phyloP scores from a whole-genome alignment of 1,140 invertebrate genomes.

The Ganaspis sp. region DNA sequence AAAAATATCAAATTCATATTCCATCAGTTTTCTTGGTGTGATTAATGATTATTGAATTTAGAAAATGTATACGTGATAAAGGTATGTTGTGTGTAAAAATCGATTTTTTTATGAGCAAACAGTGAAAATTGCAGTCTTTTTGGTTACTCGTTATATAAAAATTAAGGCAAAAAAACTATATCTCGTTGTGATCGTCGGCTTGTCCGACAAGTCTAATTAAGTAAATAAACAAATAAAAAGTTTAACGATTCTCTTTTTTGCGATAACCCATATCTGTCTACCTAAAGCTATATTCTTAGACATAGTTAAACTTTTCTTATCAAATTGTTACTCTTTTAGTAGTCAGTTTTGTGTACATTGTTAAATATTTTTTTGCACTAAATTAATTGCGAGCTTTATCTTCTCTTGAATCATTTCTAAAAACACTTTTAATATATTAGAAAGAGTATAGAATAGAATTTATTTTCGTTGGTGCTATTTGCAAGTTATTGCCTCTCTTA shows the following conservation, averaged over 20 bases:
- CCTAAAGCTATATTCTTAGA: conserved; percentile 32
- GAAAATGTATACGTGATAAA: conserved; percentile 25
- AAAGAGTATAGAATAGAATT: too few species aligned
- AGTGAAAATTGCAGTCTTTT: conserved; percentile 45
- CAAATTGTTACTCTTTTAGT: not conserved
- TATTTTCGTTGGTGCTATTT: too few species aligned
- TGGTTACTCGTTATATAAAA: conserved; percentile 63
- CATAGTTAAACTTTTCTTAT: conserved; percentile 40
- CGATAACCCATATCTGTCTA: not conserved
- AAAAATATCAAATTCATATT: conserved; percentile 13
- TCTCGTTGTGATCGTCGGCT: conserved; percentile 74
- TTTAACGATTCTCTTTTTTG: conserved; percentile 39
- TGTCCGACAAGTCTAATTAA: conserved; percentile 69
- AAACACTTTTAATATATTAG: too few species aligned
- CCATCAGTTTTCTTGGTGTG: conserved; percentile 3
- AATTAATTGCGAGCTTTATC: too few species aligned
- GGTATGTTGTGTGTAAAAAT: conserved; percentile 48
- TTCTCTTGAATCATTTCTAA: too few species aligned
- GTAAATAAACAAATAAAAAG: conserved; percentile 63
- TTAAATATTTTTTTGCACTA: too few species aligned
- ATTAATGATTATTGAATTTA: conserved; percentile 20
- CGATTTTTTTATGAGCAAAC: conserved; percentile 55
- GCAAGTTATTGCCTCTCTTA: too few species aligned
- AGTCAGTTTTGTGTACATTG: too few species aligned
- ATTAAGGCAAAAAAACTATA: conserved; percentile 66